Evolutionary conservation across 1,140 invertebrate species (phyloP).

Genomic region (Lepidurus couesii): DNA sequence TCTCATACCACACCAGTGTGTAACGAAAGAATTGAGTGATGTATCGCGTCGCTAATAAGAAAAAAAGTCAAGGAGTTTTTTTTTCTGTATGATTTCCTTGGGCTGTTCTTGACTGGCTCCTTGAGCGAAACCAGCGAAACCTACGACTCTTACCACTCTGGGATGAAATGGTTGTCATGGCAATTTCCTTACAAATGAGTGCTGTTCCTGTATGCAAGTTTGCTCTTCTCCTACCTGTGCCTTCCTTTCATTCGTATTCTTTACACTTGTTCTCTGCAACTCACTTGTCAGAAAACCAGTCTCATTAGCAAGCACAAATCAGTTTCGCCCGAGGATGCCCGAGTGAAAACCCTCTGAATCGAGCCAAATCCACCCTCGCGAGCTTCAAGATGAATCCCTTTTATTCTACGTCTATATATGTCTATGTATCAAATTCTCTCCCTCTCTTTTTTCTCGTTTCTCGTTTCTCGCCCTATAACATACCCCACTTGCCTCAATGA

Average conservation of each 20-base stretch:
- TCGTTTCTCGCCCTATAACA: no score
- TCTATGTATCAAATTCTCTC: no score
- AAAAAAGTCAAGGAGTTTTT: neutral
- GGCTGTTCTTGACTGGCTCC: neutral
- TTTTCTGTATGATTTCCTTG: neutral
- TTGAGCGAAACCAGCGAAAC: neutral
- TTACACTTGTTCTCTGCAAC: neutral
- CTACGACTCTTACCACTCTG: neutral
- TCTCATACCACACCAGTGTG: neutral
- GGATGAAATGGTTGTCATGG: neutral
- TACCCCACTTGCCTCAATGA: no score
- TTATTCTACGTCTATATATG: no score
- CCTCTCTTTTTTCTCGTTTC: no score
- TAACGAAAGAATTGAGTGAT: conserved; percentile 11
- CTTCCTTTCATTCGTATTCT: neutral
- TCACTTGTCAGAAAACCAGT: conserved; percentile 14
- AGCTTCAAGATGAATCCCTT: no score
- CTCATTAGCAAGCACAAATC: conserved; percentile 9
- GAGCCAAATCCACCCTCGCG: neutral
- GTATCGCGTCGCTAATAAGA: neutral
- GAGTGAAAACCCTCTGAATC: neutral
- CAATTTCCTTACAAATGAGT: conserved; percentile 5
- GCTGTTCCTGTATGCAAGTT: neutral
- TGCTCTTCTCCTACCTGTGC: neutral
- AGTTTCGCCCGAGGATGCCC: neutral